phyloP scores from a whole-genome alignment of 1,140 invertebrate species.

The Parasteatoda tepidariorum region DNA sequence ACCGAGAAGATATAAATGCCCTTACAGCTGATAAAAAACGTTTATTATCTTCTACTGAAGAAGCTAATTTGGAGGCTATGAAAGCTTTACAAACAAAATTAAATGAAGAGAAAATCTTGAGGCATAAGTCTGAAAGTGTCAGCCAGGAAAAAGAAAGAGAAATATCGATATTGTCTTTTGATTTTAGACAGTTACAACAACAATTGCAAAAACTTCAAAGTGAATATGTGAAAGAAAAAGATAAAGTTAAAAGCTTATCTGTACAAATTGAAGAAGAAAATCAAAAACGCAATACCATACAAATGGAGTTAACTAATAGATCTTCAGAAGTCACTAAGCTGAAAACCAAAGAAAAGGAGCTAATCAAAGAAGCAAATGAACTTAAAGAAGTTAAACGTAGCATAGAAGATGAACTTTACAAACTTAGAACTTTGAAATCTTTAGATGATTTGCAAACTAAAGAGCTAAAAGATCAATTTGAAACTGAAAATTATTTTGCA shows the following conservation, averaged over 20 bases:
- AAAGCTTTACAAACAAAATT: slow-evolving; percentile 92
- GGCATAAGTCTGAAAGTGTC: slow-evolving; percentile 84
- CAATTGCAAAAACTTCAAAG: slow-evolving; percentile 89
- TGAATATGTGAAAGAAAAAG: slow-evolving; percentile 86
- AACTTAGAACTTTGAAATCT: slow-evolving; percentile 79
- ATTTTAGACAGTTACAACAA: slow-evolving; percentile 91
- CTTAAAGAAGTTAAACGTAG: slow-evolving; percentile 78
- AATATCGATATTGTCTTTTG: slow-evolving; percentile 92
- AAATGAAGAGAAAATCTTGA: slow-evolving; percentile 86
- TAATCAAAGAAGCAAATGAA: slow-evolving; percentile 78
- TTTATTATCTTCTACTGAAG: slow-evolving; percentile 80
- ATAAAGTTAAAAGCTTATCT: slow-evolving; percentile 84
- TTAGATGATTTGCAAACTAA: slow-evolving; percentile 86
- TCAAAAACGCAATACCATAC: slow-evolving; percentile 79
- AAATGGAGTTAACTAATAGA: slow-evolving; percentile 78
- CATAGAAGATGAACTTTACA: slow-evolving; percentile 84
- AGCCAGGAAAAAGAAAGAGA: slow-evolving; percentile 93
- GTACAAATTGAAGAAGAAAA: slow-evolving; percentile 91
- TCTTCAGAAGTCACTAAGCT: slow-evolving; percentile 79
- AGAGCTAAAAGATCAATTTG: slow-evolving; percentile 90
- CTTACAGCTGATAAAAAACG: slow-evolving; percentile 75
- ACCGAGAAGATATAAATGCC: slow-evolving; percentile 76
- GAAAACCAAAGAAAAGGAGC: slow-evolving; percentile 81
- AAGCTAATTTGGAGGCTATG: slow-evolving; percentile 89
- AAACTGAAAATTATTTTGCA: slow-evolving; percentile 91